A percentile compares a stretch with the other conserved stretches of the same genome.
Evolutionary conservation across 2,888 invertebrate species (phyloP).

Genomic region (Acronicta alni): DNA sequence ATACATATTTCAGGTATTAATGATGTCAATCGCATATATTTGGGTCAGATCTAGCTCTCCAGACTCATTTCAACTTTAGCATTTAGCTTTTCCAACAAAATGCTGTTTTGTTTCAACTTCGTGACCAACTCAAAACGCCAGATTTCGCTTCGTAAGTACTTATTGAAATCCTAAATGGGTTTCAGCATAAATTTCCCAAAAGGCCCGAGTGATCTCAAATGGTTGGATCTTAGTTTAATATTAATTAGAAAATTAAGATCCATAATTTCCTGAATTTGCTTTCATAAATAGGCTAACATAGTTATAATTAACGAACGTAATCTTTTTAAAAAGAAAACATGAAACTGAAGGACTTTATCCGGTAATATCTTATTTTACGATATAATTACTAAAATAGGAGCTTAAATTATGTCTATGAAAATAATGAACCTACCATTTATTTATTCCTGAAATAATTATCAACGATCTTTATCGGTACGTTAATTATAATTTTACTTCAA

Average conservation of each 20-base stretch:
- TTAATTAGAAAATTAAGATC: constrained; percentile 23
- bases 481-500: constrained; percentile 1
- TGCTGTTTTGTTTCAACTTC: constrained; percentile 24
- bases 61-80: constrained; percentile 1
- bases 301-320: constrained; percentile 29
- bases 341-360: constrained; percentile 30
- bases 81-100: constrained; percentile 19
- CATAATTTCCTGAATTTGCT: constrained; percentile 5
- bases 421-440: not conserved
- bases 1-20: too few species aligned
- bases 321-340: constrained; percentile 47
- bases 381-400: constrained; percentile 21
- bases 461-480: not conserved
- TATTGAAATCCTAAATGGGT: constrained; percentile 42
- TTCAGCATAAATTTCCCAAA: constrained; percentile 5
- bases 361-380: constrained; percentile 42
- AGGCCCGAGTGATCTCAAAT: not conserved
- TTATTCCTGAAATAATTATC: constrained; percentile 3
- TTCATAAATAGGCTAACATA: constrained; percentile 18
- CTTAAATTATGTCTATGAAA: constrained; percentile 5
- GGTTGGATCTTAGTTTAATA: constrained; percentile 30
- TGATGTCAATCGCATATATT: too few species aligned
- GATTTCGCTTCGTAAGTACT: constrained; percentile 26
- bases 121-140: constrained; percentile 17
- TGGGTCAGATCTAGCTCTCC: too few species aligned